Evolutionary conservation across 2,888 invertebrate genomes (phyloP), one percentile per base, ranked within the genome.

Genomic region (Limnephilus rhombicus): DNA sequence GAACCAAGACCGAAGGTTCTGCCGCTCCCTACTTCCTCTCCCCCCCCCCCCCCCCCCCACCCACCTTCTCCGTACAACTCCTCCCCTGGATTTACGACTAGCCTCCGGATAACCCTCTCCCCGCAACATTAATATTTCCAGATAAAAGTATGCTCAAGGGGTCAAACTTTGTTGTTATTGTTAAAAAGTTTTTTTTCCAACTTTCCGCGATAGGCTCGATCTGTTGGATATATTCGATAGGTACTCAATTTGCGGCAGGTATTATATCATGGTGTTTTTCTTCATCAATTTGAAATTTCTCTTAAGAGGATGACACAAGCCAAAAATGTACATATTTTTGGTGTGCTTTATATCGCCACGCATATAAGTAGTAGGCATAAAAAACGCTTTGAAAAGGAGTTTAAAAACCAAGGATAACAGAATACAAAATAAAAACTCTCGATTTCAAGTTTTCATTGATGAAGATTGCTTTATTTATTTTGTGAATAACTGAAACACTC

Each of bases 11-110:
- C 45, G 68, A 68, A 68, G 68, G 68, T 68, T 68, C 53, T 68
- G 68, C 68, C n/a, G 68, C 68, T 68, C 1, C 24, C 68, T 24
- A 68, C 68, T 68, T 68, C 24, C 24, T 41, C 41, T n/a, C n/a
- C n/a, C n/a, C n/a, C n/a, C n/a, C n/a, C n/a, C n/a, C n/a, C 31
- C 31, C 31, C 31, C 31, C 31, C 37, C 34, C 18, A n/a, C 41
- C n/a, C 15, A 0, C 34, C 41, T 85, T 34, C 41, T 31, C 41
- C 87, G 82, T 53, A 29, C 68, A 49, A 24, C 45, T 31, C 45
- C 85, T 90, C 88, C 80, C 15, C 37, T 53, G 80, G 82, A 91
- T 91, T 91, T 91, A 91, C 37, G 81, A 82, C 81, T 68, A 82
- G 49, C 80, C 81, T 45, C 82, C 80, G 18, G 68, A 68, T 68